Conservation (phyloP, 2,113 vertebrate genomes). For the Eclectus roratus region DNA sequence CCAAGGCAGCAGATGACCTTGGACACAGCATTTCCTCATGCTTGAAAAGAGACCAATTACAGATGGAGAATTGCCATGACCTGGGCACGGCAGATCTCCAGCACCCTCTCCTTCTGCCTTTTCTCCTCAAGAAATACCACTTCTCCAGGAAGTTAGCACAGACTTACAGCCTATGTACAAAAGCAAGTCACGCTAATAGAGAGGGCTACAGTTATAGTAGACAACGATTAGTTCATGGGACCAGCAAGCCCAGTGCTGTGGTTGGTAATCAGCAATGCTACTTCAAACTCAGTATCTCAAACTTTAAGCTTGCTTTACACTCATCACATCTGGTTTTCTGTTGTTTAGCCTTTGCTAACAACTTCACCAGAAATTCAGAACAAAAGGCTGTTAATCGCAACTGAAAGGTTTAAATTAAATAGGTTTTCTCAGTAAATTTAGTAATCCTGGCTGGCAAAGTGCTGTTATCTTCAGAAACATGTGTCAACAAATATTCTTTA, state of each 20-base stretch:
- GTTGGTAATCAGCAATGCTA: background rate
- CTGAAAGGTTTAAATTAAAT: conserved; percentile 5
- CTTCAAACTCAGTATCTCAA: background rate
- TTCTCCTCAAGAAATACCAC: background rate
- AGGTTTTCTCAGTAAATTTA: conserved; percentile 31
- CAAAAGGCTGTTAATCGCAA: background rate
- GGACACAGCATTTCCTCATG: background rate
- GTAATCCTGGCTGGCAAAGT: background rate
- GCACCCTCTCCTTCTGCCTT: background rate
- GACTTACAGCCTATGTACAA: background rate
- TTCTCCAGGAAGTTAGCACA: background rate
- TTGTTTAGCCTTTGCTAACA: conserved; percentile 3
- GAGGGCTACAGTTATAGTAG: background rate
- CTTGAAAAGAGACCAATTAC: fast-evolving
- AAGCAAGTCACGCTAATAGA: background rate
- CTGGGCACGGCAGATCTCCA: fast-evolving
- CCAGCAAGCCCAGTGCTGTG: background rate
- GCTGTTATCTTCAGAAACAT: background rate
- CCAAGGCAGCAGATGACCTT: background rate
- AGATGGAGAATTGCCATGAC: fast-evolving
- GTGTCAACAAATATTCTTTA: background rate
- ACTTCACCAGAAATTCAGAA: background rate
- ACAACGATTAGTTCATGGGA: background rate
- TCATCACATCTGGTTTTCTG: background rate
- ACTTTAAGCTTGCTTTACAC: background rate